Evolutionary conservation across 2,888 invertebrate species (phyloP).

Genomic region (Callyntrura sp.): DNA sequence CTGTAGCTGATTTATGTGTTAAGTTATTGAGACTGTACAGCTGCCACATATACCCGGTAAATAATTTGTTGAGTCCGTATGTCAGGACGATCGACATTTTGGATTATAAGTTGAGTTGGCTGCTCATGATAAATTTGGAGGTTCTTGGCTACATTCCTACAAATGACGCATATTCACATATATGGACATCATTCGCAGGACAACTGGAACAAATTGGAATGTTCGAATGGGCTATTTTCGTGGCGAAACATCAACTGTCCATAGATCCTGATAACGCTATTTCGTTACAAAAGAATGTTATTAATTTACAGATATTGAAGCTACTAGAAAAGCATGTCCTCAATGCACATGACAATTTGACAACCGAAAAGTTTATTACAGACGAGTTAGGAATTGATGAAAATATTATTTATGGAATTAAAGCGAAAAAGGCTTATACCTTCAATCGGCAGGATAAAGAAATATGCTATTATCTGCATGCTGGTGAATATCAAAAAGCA

Average conservation of each 20-base stretch:
- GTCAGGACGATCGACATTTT: slow-evolving; percentile 92
- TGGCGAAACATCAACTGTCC: background rate
- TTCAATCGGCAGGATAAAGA: background rate
- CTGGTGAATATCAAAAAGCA: slow-evolving; percentile 6
- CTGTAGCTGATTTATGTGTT: slow-evolving; percentile 89
- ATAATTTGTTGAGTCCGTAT: slow-evolving; percentile 90
- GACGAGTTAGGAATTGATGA: background rate
- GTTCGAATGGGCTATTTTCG: slow-evolving; percentile 11
- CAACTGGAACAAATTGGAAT: slow-evolving; percentile 11
- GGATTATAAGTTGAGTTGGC: slow-evolving; percentile 94
- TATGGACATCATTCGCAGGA: background rate
- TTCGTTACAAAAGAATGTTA: background rate
- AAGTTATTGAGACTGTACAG: slow-evolving; percentile 93
- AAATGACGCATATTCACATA: slow-evolving; percentile 86
- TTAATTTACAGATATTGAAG: background rate
- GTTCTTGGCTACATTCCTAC: slow-evolving; percentile 89
- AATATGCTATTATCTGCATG: background rate
- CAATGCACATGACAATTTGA: background rate
- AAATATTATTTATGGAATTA: background rate
- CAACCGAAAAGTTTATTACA: background rate
- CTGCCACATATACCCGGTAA: slow-evolving; percentile 88
- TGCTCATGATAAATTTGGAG: slow-evolving; percentile 89
- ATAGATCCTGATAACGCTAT: background rate
- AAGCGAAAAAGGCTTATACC: background rate
- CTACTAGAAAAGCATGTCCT: background rate